Conservation (phyloP, 2,888 invertebrate genomes). For the Acrocyrtus sp. region DNA sequence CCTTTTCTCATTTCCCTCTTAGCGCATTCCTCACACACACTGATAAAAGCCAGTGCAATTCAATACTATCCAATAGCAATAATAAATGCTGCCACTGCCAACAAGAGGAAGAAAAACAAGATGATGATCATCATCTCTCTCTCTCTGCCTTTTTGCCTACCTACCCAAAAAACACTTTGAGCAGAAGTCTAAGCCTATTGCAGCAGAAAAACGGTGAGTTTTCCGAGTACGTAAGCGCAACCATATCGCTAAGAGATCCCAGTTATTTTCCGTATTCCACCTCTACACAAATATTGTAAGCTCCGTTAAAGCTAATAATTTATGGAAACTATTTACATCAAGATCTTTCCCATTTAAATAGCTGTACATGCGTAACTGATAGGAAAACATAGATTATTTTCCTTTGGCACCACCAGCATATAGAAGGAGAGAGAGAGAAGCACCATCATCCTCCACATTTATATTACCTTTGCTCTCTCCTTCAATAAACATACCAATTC, state of each 20-base stretch:
- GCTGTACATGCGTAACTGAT: constrained; percentile 43
- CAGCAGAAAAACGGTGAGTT: constrained; percentile 35
- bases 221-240: too few relatives aligned
- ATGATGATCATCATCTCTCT: background rate
- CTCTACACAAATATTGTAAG: too few relatives aligned
- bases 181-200: constrained; percentile 9
- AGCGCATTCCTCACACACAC: too few relatives aligned
- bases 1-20: constrained; percentile 15
- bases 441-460: background rate
- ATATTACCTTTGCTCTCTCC: background rate
- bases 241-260: too few relatives aligned
- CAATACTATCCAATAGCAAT: too few relatives aligned
- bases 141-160: background rate
- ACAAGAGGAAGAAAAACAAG: background rate
- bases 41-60: constrained; percentile 16
- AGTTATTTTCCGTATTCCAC: too few relatives aligned
- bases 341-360: constrained; percentile 47
- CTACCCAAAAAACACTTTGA: too few relatives aligned
- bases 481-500: constrained; percentile 34
- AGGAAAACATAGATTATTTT: constrained; percentile 39
- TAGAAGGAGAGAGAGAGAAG: too few relatives aligned
- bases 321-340: constrained; percentile 49
- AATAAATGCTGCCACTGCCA: too few relatives aligned
- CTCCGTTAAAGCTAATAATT: constrained; percentile 36
- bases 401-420: too few relatives aligned